Evolutionary conservation across 2,113 vertebrate genomes (phyloP), one percentile per base, ranked within the genome.

Genomic region (Chaetodon trifascialis): DNA sequence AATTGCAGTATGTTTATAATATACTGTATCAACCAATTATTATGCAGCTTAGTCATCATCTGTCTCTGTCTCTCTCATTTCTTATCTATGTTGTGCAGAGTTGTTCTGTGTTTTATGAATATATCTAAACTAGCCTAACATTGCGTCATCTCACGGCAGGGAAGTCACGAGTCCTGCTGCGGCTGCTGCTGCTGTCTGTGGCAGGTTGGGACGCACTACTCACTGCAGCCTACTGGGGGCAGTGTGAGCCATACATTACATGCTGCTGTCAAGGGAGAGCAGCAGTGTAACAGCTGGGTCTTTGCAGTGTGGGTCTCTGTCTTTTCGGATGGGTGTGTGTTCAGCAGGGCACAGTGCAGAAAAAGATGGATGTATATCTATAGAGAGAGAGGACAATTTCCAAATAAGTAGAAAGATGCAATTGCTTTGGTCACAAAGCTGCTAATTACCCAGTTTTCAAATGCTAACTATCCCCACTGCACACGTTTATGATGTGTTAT

Each of bases 131-230:
- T 86, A 60, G 73, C 55, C 70, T 55, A 19, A 58, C 76, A 84
- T 88, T 94, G 88, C 92, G 81, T 94, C 91, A 92, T 93, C 72
- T 78, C 86, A 54, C 85, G 89, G 89, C 68, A 62, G 79, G 84
- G 76, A 72, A 92, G 87, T 93, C 91, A 93, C 89, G 89, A 93
- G 92, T 85, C 79, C 82, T 87, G 89, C 84, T 79, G 82, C 60
- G 75, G 74, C 72, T 66, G 89, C 82, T 59, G 89, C 84, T 76
- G 85, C 80, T 86, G 89, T 82, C 44, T 73, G 56, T 15, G 42
- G 71, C 80, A 68, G 64, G 55, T 30, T 85, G 77, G 58, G 51
- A 11, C 42, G 82, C 78, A 89, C n/a, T 87, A 46, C 90, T 54
- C 15, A 0, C 70, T 68, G 62, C 52, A 17, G 78, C 89, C 92